Conservation (phyloP, 1,140 invertebrate genomes). For the Coptotermes formosanus region DNA sequence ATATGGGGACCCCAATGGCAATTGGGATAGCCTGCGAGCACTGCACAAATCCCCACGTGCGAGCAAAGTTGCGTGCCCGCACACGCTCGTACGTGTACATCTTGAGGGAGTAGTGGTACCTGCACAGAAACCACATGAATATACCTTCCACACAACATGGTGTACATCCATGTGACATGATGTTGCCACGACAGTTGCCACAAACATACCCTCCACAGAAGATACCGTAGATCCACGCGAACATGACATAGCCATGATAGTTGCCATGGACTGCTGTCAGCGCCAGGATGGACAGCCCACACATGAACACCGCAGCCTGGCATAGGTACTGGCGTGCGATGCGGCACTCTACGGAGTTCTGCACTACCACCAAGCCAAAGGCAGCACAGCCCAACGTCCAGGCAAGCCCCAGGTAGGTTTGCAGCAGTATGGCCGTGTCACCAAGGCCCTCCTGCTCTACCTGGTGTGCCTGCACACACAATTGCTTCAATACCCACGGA, state of each 20-base stretch:
- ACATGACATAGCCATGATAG: conserved; percentile 75
- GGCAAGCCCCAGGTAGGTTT: conserved; percentile 76
- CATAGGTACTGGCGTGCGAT: conserved; percentile 84
- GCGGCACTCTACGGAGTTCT: conserved; percentile 78
- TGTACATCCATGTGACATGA: conserved; percentile 82
- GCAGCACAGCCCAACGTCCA: conserved; percentile 78
- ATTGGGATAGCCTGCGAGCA: conserved; percentile 83
- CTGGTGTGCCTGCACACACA: conserved; percentile 61
- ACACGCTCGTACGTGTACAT: conserved; percentile 87
- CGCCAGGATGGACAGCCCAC: conserved; percentile 74
- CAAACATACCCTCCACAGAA: conserved; percentile 64
- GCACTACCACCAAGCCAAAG: conserved; percentile 78
- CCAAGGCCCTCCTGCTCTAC: conserved; percentile 70
- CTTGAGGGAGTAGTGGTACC: conserved; percentile 81
- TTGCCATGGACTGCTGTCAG: conserved; percentile 61
- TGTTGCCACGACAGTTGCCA: conserved; percentile 48
- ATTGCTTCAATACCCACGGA: too few relatives aligned
- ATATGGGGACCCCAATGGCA: conserved; percentile 81
- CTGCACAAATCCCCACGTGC: conserved; percentile 88
- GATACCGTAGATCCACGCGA: conserved; percentile 80
- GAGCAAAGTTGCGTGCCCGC: conserved; percentile 77
- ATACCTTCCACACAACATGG: conserved; percentile 68
- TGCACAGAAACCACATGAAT: background rate
- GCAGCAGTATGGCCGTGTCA: conserved; percentile 68
- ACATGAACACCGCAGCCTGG: conserved; percentile 71